Conservation (phyloP, 2,888 invertebrate species). For the Heteropelma amictum region DNA sequence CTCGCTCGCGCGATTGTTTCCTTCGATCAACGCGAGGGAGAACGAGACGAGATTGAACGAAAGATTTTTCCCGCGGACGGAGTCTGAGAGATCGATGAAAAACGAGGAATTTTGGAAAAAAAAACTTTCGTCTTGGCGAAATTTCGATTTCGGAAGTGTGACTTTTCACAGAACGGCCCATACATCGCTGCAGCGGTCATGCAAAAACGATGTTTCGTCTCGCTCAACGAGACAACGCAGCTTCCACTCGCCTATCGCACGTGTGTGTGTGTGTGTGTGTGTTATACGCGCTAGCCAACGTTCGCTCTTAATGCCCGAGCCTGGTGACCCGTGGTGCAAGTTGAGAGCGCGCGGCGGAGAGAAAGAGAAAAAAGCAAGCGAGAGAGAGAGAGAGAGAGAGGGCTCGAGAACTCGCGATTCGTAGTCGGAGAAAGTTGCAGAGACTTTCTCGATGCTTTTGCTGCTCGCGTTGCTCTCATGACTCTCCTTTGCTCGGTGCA, state of each 20-base stretch:
- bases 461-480: conserved; percentile 54
- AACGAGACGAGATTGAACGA: too few species aligned
- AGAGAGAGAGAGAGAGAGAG: conserved; percentile 3
- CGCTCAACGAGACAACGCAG: conserved; percentile 58
- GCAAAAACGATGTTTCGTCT: conserved; percentile 55
- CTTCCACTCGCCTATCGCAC: conserved; percentile 26
- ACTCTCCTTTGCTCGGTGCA: conserved; percentile 62
- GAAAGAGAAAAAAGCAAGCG: conserved; percentile 41
- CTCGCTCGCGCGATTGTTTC: too few species aligned
- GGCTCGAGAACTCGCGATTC: conserved; percentile 42
- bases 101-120: too few species aligned
- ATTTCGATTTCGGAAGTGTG: too few species aligned
- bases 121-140: too few species aligned
- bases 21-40: too few species aligned
- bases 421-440: conserved; percentile 74
- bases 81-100: too few species aligned
- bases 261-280: too few species aligned
- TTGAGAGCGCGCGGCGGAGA: conserved; percentile 63
- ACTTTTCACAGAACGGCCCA: conserved; percentile 41
- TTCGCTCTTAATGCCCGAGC: conserved; percentile 73
- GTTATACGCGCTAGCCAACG: conserved; percentile 59
- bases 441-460: conserved; percentile 74
- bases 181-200: conserved; percentile 47
- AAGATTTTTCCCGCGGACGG: too few species aligned
- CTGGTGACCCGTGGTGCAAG: conserved; percentile 76